Percentiles rank a stretch among this genome's conserved stretches.
These are phyloP conservation scores for Mechanitis messenoides DNA, from an alignment of 2,888 invertebrate genomes.

Conservation along the genomic window DNA sequence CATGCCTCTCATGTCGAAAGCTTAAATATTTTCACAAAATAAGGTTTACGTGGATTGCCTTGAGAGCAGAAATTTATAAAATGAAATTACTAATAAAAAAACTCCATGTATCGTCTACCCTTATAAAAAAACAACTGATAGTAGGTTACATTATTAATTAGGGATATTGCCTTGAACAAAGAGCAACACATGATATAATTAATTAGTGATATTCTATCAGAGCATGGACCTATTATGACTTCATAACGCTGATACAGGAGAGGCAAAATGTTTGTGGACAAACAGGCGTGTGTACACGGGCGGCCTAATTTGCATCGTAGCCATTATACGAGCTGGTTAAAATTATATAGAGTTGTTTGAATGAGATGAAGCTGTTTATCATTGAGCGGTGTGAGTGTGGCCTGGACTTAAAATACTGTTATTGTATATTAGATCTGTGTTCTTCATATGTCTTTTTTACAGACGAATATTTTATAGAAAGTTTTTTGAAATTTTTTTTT, in stretches of 20 bases:
- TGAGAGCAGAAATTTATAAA: background rate
- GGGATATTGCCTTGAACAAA: background rate
- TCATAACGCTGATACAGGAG: constrained; percentile 32
- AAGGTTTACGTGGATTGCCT: background rate
- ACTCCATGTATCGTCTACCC: too few species aligned
- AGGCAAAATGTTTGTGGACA: constrained; percentile 39
- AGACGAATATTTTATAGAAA: too few species aligned
- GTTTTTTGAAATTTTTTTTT: too few species aligned
- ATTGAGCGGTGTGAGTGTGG: too few species aligned
- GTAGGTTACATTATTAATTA: background rate
- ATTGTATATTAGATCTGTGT: too few species aligned
- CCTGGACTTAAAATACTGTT: too few species aligned
- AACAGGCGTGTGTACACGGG: constrained; percentile 27
- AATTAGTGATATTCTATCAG: constrained; percentile 8
- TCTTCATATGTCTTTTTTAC: too few species aligned
- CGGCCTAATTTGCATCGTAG: constrained; percentile 20
- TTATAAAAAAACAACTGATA: background rate
- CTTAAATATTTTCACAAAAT: background rate
- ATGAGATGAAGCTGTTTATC: too few species aligned
- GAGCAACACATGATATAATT: background rate
- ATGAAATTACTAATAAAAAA: too few species aligned
- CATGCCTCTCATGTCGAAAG: background rate
- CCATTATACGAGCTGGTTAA: background rate
- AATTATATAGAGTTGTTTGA: background rate
- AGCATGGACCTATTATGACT: constrained; percentile 32